phyloP scores from a whole-genome alignment of 2,888 invertebrate genomes.

The Papilio protenor region DNA sequence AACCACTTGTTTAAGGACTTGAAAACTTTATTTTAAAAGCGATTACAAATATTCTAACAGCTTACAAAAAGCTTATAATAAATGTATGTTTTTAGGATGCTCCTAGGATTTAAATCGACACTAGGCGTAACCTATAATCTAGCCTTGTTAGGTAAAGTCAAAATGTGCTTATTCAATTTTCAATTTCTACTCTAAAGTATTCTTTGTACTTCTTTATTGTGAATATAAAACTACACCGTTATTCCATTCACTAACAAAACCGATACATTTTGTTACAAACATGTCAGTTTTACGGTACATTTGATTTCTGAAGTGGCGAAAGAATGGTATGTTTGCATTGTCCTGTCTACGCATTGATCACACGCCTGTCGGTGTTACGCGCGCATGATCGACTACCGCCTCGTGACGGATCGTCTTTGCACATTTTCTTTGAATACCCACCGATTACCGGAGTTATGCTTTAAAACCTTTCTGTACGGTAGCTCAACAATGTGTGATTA shows the following conservation, averaged over 20 bases:
- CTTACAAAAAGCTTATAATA: no score
- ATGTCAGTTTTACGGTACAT: constrained; percentile 44
- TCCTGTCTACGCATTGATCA: constrained; percentile 48
- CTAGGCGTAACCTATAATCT: no score
- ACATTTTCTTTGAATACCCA: constrained; percentile 42
- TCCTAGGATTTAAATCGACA: no score
- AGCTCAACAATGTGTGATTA: not conserved
- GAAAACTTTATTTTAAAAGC: not conserved
- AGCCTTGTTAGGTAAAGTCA: no score
- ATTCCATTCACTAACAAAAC: constrained; percentile 17
- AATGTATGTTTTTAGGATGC: no score
- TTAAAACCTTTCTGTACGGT: constrained; percentile 37
- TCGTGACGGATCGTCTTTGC: constrained; percentile 49
- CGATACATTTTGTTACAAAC: constrained; percentile 30
- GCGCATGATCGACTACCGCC: constrained; percentile 50
- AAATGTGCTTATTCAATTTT: not conserved
- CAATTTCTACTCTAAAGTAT: not conserved
- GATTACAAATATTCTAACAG: no score
- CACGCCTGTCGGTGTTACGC: constrained; percentile 51
- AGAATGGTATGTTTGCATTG: constrained; percentile 50
- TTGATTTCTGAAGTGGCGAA: constrained; percentile 43
- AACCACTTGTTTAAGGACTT: not conserved
- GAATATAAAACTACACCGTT: constrained; percentile 11
- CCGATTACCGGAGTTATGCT: constrained; percentile 25
- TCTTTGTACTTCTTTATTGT: constrained; percentile 1